These are phyloP conservation scores for Megalopta genalis DNA, from an alignment of 1,140 invertebrate genomes.

Conservation along the genomic window DNA sequence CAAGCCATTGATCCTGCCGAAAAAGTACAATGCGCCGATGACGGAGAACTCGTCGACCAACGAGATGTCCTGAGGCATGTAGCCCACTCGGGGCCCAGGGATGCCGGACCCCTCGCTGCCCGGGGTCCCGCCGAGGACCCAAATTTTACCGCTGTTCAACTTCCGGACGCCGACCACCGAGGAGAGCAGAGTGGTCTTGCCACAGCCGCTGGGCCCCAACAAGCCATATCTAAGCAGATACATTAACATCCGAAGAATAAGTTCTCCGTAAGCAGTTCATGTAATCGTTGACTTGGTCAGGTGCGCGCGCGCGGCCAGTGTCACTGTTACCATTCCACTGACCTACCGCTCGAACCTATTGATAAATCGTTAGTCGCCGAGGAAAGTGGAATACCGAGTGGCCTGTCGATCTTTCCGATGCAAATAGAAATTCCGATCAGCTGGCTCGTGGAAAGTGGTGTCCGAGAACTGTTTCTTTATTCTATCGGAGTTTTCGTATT, in stretches of 20 bases:
- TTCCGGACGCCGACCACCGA: slow-evolving; percentile 90
- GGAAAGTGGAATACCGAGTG: too few relatives aligned
- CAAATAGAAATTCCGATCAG: too few relatives aligned
- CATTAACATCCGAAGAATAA: not conserved
- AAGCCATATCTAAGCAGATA: slow-evolving; percentile 87
- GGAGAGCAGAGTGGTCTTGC: slow-evolving; percentile 91
- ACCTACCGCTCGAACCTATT: too few relatives aligned
- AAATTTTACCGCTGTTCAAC: slow-evolving; percentile 88
- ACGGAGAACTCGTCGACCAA: slow-evolving; percentile 93
- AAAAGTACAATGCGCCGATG: slow-evolving; percentile 91
- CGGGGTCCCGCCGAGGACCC: slow-evolving; percentile 89
- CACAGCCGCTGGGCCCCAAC: slow-evolving; percentile 91
- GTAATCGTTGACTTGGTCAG: too few relatives aligned
- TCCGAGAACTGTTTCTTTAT: too few relatives aligned
- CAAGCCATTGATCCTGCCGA: slow-evolving; percentile 93
- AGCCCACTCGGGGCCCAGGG: slow-evolving; percentile 89
- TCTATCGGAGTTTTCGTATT: too few relatives aligned
- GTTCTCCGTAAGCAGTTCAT: too few relatives aligned
- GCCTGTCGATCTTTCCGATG: too few relatives aligned
- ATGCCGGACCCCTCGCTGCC: slow-evolving; percentile 87
- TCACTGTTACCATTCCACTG: too few relatives aligned
- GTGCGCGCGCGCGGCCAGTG: too few relatives aligned
- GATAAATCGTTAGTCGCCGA: too few relatives aligned
- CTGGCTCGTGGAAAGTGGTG: too few relatives aligned
- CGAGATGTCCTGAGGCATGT: slow-evolving; percentile 95